Evolutionary conservation across 2,113 vertebrate genomes (phyloP).

Genomic region (Tamias sibiricus): DNA sequence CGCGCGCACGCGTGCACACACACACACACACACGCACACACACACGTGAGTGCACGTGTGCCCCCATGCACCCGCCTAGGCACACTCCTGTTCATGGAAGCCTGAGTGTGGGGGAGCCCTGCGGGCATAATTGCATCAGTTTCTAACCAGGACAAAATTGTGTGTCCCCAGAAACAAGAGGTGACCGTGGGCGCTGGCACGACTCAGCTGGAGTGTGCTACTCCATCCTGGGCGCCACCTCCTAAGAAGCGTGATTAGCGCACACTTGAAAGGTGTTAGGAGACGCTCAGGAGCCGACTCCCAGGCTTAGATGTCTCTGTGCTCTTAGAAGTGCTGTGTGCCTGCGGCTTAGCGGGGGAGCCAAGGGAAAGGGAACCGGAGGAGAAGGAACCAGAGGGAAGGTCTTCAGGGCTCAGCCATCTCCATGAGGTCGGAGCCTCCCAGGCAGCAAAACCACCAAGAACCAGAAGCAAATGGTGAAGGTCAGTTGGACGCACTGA

Average conservation of each 20-base stretch:
- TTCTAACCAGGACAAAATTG: constrained; percentile 53
- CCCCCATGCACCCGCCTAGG: fast-evolving
- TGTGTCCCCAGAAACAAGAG: constrained; percentile 70
- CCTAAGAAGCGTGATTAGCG: constrained; percentile 82
- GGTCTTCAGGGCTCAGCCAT: constrained; percentile 39
- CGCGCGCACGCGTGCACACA: background rate
- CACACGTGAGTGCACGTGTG: too few relatives aligned
- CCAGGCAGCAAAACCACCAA: constrained; percentile 15
- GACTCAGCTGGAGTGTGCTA: constrained; percentile 66
- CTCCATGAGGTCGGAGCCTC: background rate
- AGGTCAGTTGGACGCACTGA: constrained; percentile 5
- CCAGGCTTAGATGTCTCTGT: constrained; percentile 67
- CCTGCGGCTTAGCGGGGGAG: constrained; percentile 49
- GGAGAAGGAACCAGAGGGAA: constrained; percentile 53
- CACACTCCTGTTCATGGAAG: background rate
- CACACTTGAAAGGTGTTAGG: constrained; percentile 80
- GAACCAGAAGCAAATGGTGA: constrained; percentile 40
- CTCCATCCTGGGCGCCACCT: constrained; percentile 69
- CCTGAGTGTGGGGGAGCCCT: background rate
- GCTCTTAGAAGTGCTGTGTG: constrained; percentile 73
- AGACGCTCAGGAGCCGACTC: constrained; percentile 67
- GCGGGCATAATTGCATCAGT: background rate
- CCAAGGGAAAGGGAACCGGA: constrained; percentile 57
- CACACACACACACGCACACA: too few relatives aligned
- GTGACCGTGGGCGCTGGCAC: constrained; percentile 54